Base-by-base conservation (phyloP, 1,140 invertebrate species). In the Pachypeltis micranthus region DNA sequence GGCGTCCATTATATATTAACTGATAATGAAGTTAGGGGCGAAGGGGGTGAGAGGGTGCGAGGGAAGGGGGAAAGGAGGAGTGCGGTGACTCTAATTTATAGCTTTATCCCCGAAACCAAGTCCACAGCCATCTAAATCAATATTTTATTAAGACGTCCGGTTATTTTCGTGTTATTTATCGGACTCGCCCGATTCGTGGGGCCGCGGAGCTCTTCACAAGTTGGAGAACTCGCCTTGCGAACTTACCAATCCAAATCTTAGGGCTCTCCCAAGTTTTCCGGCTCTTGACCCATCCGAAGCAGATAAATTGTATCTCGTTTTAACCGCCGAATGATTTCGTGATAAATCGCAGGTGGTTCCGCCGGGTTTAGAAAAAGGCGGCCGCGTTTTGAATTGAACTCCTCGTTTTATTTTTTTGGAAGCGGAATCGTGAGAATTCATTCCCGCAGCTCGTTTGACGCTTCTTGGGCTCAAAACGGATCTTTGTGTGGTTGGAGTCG, bases 91-190 rank as follows among this genome's bases (percentile, higher is more conserved):
- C n/a, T 59, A 28, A 59, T 31, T 29, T 59, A 59, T 59, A 28
- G 31, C 57, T 59, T 28, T 59, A 59, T 59, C 57, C 57, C n/a
- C n/a, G n/a, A 28, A 59, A 59, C n/a, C 57, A 31, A 27, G 57
- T 28, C 57, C 57, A 59, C 57, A 27, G 57, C 57, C 57, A 59
- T 59, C 57, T 59, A 59, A 59, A 59, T 59, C 57, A 59, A 59
- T 59, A 59, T 59, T 59, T 59, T 59, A 59, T 59, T 59, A 59
- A 59, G 57, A 59, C 57, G 57, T 59, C 57, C 57, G 57, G 57
- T 31, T 59, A 59, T 59, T 59, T 59, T 31, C 57, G 19, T 31
- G 25, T 29, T 59, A 59, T 59, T 59, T 59, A 59, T 59, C 47
- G 47, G 47, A 21, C 12, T 51, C 19, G 47, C 4, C 12, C 7